Evolutionary conservation across 1,140 invertebrate genomes (phyloP), one percentile per base, ranked within the genome.

Genomic region (Dufourea novaeangliae): DNA sequence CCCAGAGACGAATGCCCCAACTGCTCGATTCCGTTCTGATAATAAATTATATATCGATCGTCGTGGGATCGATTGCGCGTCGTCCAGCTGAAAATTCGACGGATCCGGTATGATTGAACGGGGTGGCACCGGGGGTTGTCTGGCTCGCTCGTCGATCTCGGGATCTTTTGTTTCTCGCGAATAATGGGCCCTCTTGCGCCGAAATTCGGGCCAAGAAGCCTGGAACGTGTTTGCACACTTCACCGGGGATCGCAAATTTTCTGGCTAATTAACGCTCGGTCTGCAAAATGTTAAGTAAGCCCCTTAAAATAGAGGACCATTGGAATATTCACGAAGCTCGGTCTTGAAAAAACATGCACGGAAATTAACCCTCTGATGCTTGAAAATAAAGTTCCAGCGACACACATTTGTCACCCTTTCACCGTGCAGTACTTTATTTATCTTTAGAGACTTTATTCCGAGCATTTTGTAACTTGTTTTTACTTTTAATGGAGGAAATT

Each of bases 1-100:
- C 59, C 80, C 82, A 79, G 73, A n/a, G n/a, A n/a, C n/a, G n/a
- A n/a, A n/a, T n/a, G 64, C 56, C 68, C 64, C 77, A 83, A 71
- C 66, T 29, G 37, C 70, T 71, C 62, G 62, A 76, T 76, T 67
- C 17, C 22, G 44, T n/a, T 56, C 25, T 46, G 56, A 83, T 83
- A 75, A 61, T 27, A 72, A 78, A 37, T 56, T 52, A 73, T 52
- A 73, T 34, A 59, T 72, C 56, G 27, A 78, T 73, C 46, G 66
- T 34, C 27, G 41, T 62, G 56, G 29, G 44, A 72, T 77, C 57
- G 75, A 77, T 77, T 39, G 20, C 64, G 37, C 14, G 41, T 64
- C 22, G 22, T 20, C 27, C 34, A 27, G 12, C 52, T 20, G 39
- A 39, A 66, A 56, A 63, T 20, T 22, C 71, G 46, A n/a, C 50